These are phyloP conservation scores for Penaeus indicus DNA, from an alignment of 1,140 invertebrate species.

Conservation along the genomic window DNA sequence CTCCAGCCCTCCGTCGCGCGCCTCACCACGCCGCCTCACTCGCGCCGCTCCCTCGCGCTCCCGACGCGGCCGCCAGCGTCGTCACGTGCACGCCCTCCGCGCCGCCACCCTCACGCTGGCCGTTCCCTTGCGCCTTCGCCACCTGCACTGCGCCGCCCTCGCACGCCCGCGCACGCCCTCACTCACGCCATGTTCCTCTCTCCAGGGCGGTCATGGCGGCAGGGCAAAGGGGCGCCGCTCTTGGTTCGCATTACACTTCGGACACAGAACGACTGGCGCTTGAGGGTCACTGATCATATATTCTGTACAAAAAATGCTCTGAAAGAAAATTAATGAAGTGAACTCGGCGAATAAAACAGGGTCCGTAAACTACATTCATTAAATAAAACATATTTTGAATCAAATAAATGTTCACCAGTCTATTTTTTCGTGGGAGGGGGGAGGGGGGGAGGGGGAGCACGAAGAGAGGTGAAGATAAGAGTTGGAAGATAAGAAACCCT, in stretches of 20 bases:
- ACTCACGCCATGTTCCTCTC: slow-evolving; percentile 52
- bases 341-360: too few relatives aligned
- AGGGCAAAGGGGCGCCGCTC: slow-evolving; percentile 17
- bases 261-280: background rate
- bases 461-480: too few relatives aligned
- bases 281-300: background rate
- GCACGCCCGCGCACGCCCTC: slow-evolving; percentile 38
- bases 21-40: slow-evolving; percentile 29
- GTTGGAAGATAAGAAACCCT: too few relatives aligned
- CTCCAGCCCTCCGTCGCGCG: slow-evolving; percentile 19
- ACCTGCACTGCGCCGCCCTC: slow-evolving; percentile 34
- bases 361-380: too few relatives aligned
- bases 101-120: too few relatives aligned
- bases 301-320: too few relatives aligned
- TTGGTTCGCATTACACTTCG: background rate
- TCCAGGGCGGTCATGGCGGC: slow-evolving; percentile 1
- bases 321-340: too few relatives aligned
- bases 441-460: too few relatives aligned
- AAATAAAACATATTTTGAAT: too few relatives aligned
- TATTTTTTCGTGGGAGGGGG: too few relatives aligned
- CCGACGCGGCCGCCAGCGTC: slow-evolving; percentile 31
- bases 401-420: too few relatives aligned
- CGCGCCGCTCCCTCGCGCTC: slow-evolving; percentile 31
- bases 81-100: background rate
- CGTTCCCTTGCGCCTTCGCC: background rate